Conservation (phyloP, 2,113 vertebrate genomes). For the Marmota monax region DNA sequence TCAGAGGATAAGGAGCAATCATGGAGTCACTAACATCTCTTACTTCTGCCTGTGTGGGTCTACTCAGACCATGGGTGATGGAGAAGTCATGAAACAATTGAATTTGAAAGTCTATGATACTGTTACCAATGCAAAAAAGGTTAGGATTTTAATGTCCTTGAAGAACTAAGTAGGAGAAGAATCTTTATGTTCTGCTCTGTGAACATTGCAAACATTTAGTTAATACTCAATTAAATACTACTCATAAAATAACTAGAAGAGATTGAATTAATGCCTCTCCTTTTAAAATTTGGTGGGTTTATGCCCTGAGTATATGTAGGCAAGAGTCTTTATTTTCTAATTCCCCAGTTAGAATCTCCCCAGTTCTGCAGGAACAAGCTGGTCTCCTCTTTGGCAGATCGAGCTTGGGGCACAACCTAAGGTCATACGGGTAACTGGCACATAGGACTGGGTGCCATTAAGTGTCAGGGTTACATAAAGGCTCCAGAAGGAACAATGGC, state of each 20-base stretch:
- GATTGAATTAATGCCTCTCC: not conserved
- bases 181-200: constrained; percentile 4
- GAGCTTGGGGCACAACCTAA: not conserved
- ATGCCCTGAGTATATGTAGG: not conserved
- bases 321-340: not conserved
- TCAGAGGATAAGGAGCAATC: not conserved
- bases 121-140: not conserved
- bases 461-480: not conserved
- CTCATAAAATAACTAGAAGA: not conserved
- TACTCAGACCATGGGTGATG: not conserved
- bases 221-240: constrained; percentile 12
- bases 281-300: not conserved
- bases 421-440: not conserved
- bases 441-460: not conserved
- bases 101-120: constrained; percentile 36
- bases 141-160: not conserved
- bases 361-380: not conserved
- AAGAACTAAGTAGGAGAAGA: constrained; percentile 33
- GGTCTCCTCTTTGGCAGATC: not conserved
- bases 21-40: not conserved
- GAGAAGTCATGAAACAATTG: not conserved
- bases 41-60: not conserved
- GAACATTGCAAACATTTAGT: not conserved
- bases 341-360: not conserved
- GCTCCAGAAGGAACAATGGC: not conserved